Evolutionary conservation across 2,888 invertebrate species (phyloP), one percentile per base, ranked within the genome.

Genomic region (Athrips mouffetella): DNA sequence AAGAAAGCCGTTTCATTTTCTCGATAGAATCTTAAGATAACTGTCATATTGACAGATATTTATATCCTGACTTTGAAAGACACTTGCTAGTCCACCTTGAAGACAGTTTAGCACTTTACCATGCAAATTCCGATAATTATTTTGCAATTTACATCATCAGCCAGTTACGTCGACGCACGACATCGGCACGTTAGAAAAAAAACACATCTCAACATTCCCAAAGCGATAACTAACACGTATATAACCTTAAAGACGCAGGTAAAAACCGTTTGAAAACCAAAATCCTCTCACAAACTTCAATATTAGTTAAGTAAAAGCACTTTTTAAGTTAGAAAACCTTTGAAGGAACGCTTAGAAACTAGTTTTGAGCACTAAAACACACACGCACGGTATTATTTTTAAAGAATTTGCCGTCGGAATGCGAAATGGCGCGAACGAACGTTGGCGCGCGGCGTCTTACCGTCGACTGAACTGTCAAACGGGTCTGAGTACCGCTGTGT

Each of bases 361-460:
- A 25, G 40, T 40, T 40, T 39, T 62, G 50, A 37, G n/a, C 37
- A 37, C 23, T 49, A 48, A 51, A 63, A 61, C 67, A 70, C 71
- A 73, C 80, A 84, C 82, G 77, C 80, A 79, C 75, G 68, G 67
- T 82, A 31, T 80, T 81, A 77, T 77, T 80, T 80, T 76, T 75
- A 71, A 18, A 18, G 70, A 67, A 71, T 69, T 71, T 69, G 75
- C 70, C 73, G 71, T 63, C 71, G 29, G 65, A 73, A 70, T 69
- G 63, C 73, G 78, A 82, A 49, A 82, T 82, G 77, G 80, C 81
- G 77, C 65, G 58, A 55, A 58, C 76, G 77, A 66, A 71, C 69
- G 67, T n/a, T 74, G 61, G 82, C 83, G 82, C 84, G 78, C 81
- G 76, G 78, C 84, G 86, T 80, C 83, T 79, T 79, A 88, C 87